Percentiles rank a stretch among this genome's conserved stretches.
phyloP scores from a whole-genome alignment of 2,113 vertebrate genomes.

The Poecilia latipinna region DNA sequence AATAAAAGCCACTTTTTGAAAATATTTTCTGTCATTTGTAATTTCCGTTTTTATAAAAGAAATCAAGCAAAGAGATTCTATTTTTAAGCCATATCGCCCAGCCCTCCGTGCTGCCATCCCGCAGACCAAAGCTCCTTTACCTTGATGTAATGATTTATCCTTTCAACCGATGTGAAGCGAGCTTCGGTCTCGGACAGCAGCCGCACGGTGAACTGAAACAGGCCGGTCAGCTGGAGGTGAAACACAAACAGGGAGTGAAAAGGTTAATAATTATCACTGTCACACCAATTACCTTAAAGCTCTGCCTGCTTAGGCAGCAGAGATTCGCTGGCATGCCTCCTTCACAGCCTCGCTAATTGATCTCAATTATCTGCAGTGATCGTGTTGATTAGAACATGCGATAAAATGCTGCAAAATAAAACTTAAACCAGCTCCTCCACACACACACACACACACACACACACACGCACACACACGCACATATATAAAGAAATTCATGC shows the following conservation, averaged over 20 bases:
- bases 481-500: background rate
- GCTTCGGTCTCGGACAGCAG: constrained; percentile 84
- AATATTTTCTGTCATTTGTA: too few species aligned
- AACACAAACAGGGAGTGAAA: constrained; percentile 13
- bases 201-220: constrained; percentile 85
- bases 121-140: constrained; percentile 57
- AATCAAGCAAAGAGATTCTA: too few species aligned
- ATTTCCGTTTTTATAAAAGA: too few species aligned
- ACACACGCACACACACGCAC: background rate
- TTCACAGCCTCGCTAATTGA: constrained; percentile 20
- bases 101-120: background rate
- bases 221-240: constrained; percentile 79
- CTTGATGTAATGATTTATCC: constrained; percentile 86
- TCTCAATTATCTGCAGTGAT: constrained; percentile 13
- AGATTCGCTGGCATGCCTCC: constrained; percentile 28
- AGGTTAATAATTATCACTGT: constrained; percentile 45
- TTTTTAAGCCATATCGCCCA: too few species aligned
- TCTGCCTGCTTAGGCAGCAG: constrained; percentile 2
- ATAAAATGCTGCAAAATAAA: background rate
- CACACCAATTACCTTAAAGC: constrained; percentile 24
- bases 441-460: background rate
- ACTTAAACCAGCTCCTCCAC: background rate
- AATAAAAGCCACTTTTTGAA: too few species aligned
- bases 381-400: constrained; percentile 6
- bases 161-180: constrained; percentile 86